Evolutionary conservation across 2,888 invertebrate genomes (phyloP).

Genomic region (Mythimna vitellina): DNA sequence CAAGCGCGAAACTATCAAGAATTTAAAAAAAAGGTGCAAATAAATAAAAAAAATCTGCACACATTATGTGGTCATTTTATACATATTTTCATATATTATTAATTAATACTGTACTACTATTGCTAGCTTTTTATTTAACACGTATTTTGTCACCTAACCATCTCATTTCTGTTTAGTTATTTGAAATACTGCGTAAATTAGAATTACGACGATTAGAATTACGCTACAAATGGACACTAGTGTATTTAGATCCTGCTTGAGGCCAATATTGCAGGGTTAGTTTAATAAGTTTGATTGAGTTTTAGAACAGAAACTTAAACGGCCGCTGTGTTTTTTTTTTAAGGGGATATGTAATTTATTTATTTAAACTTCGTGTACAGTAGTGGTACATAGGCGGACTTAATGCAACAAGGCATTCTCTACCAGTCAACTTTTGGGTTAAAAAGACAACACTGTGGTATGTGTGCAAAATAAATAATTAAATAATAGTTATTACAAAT

Average conservation of each 20-base stretch:
- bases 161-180: conserved; percentile 7
- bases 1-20: too few relatives aligned
- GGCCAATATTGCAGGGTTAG: neutral
- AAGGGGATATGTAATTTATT: too few relatives aligned
- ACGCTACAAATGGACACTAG: neutral
- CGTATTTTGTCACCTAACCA: conserved; percentile 18
- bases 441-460: too few relatives aligned
- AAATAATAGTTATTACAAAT: too few relatives aligned
- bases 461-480: too few relatives aligned
- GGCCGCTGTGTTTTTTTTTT: neutral
- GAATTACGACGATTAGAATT: too few relatives aligned
- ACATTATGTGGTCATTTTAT: neutral
- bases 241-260: neutral
- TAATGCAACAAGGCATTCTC: too few relatives aligned
- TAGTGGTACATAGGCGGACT: too few relatives aligned
- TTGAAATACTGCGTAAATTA: neutral
- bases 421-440: too few relatives aligned
- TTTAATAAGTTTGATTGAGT: conserved; percentile 7
- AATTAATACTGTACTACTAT: conserved; percentile 5
- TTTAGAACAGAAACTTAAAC: conserved; percentile 9
- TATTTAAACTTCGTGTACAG: too few relatives aligned
- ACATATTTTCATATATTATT: neutral
- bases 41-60: neutral
- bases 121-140: conserved; percentile 8
- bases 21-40: too few relatives aligned